Evolutionary conservation across 2,888 invertebrate species (phyloP).

Genomic region (Acrobeloides nanus): DNA sequence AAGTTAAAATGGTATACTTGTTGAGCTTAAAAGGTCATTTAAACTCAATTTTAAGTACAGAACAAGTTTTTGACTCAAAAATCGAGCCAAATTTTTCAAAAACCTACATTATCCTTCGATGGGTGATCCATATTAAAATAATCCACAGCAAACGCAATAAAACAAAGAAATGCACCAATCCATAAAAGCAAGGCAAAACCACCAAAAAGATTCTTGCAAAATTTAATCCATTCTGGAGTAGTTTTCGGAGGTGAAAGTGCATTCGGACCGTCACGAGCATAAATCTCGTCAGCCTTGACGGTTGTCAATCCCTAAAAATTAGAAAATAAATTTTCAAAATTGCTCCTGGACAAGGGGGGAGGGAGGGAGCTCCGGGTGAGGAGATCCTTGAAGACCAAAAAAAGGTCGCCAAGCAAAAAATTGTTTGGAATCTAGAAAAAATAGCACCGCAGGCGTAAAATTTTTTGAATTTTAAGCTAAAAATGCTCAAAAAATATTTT

Average conservation of each 20-base stretch:
- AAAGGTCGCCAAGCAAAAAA: neutral
- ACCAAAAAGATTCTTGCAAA: slow-evolving; percentile 94
- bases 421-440: slow-evolving; percentile 1
- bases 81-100: no score
- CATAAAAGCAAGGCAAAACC: slow-evolving; percentile 80
- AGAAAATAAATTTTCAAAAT: slow-evolving; percentile 74
- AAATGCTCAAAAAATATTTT: no score
- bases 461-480: neutral
- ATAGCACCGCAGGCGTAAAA: neutral
- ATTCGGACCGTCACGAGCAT: slow-evolving; percentile 71
- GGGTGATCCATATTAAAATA: slow-evolving; percentile 54
- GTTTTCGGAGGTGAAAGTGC: slow-evolving; percentile 90
- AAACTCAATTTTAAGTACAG: no score
- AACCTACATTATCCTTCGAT: slow-evolving; percentile 55
- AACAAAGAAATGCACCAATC: slow-evolving; percentile 51
- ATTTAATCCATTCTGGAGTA: slow-evolving; percentile 97
- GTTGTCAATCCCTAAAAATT: slow-evolving; percentile 71
- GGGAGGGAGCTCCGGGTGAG: slow-evolving; percentile 67
- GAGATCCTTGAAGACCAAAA: no score
- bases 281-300: slow-evolving; percentile 86
- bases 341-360: no score
- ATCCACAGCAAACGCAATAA: slow-evolving; percentile 50
- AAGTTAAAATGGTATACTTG: neutral
- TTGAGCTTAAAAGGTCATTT: neutral
- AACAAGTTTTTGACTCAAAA: neutral